Evolutionary conservation across 2,888 invertebrate genomes (phyloP).

Genomic region (Trichogramma evanescens): DNA sequence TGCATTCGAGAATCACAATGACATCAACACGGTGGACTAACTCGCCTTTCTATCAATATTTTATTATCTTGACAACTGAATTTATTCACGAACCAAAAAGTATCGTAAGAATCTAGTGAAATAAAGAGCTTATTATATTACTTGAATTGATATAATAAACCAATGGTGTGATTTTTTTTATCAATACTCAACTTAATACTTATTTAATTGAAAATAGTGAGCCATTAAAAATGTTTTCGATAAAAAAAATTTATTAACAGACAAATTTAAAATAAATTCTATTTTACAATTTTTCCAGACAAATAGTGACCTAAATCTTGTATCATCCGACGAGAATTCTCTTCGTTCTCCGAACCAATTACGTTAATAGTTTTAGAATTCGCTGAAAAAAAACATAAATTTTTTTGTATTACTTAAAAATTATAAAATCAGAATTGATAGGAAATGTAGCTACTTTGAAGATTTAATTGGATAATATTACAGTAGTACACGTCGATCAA

Average conservation of each 20-base stretch:
- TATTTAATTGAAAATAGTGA: no score
- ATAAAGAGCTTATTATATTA: background rate
- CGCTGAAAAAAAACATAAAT: slow-evolving; percentile 31
- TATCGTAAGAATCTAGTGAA: background rate
- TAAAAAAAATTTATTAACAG: no score
- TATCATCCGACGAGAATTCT: slow-evolving; percentile 38
- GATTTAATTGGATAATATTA: background rate
- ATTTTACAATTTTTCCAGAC: no score
- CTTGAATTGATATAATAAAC: background rate
- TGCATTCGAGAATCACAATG: no score
- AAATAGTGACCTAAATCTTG: slow-evolving; percentile 28
- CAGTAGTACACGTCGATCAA: slow-evolving; percentile 1
- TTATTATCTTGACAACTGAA: no score
- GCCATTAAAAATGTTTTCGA: no score
- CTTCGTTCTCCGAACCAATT: slow-evolving; percentile 32
- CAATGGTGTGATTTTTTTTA: no score
- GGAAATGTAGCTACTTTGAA: background rate
- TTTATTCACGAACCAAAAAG: no score
- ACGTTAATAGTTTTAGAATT: slow-evolving; percentile 40
- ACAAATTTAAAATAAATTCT: no score
- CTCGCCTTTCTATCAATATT: no score
- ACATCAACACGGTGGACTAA: no score
- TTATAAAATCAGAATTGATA: background rate
- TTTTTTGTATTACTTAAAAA: slow-evolving; percentile 7
- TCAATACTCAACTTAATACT: no score